phyloP scores from a whole-genome alignment of 2,888 invertebrate genomes.

The Cistogaster globosa region DNA sequence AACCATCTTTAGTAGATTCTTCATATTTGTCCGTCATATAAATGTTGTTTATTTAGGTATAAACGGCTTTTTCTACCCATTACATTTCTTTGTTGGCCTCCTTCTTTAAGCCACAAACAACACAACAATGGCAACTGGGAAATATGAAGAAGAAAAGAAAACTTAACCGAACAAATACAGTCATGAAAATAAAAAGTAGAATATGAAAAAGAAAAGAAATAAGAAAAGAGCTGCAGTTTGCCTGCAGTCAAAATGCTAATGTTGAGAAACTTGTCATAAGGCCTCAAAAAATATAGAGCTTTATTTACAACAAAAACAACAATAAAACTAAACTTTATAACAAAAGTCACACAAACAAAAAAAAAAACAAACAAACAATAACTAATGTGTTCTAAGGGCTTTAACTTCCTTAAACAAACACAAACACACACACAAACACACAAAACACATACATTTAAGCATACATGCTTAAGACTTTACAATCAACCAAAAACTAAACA shows the following conservation, averaged over 20 bases:
- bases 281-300: conserved; percentile 52
- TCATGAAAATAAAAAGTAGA: background rate
- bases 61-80: conserved; percentile 20
- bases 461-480: background rate
- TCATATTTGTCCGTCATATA: conserved; percentile 53
- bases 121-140: conserved; percentile 48
- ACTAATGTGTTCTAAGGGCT: conserved; percentile 61
- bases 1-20: conserved; percentile 61
- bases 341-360: conserved; percentile 20
- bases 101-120: conserved; percentile 49
- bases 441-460: background rate
- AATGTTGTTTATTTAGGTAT: conserved; percentile 58
- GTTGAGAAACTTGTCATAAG: conserved; percentile 70
- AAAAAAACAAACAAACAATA: conserved; percentile 51
- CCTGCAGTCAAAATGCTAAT: conserved; percentile 71
- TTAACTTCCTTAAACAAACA: conserved; percentile 26
- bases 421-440: conserved; percentile 12
- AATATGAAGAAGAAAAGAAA: conserved; percentile 24
- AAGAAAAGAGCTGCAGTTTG: conserved; percentile 67
- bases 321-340: conserved; percentile 16
- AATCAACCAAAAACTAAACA: conserved; percentile 47
- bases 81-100: background rate
- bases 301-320: conserved; percentile 39
- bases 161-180: conserved; percentile 8
- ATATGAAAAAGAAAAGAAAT: background rate